Percentiles rank a stretch among this genome's conserved stretches.
phyloP scores from a whole-genome alignment of 2,113 vertebrate genomes.

The Thunnus thynnus region DNA sequence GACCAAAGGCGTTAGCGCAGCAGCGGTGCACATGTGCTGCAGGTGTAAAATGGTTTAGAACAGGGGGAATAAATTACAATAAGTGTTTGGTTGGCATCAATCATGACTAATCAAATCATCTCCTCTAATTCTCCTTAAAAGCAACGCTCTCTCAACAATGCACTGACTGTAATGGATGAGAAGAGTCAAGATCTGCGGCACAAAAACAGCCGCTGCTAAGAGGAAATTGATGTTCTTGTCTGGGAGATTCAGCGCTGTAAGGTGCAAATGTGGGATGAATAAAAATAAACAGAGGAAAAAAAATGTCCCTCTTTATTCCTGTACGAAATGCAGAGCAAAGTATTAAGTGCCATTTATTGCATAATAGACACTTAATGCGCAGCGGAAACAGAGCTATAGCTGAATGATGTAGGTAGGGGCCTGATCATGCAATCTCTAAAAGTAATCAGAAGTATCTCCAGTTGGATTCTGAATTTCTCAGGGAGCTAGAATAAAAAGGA shows the following conservation, averaged over 20 bases:
- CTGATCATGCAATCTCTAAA: neutral
- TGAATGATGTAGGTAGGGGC: neutral
- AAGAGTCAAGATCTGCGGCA: conserved; percentile 45
- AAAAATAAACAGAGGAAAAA: conserved; percentile 44
- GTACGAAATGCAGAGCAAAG: conserved; percentile 34
- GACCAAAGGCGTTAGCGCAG: conserved; percentile 17
- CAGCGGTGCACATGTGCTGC: conserved; percentile 28
- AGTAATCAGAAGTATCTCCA: neutral
- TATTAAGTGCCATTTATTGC: conserved; percentile 29
- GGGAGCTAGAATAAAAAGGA: neutral
- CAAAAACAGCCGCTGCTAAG: conserved; percentile 38
- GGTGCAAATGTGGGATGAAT: conserved; percentile 52
- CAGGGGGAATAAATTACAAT: conserved; percentile 53
- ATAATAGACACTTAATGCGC: neutral
- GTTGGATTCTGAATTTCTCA: neutral
- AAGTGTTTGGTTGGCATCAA: conserved; percentile 63
- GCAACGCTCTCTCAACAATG: conserved; percentile 43
- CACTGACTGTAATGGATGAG: conserved; percentile 65
- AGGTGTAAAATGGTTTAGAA: conserved; percentile 56
- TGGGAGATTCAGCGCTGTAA: conserved; percentile 18
- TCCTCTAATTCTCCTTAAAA: conserved; percentile 67
- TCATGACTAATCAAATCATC: conserved; percentile 74
- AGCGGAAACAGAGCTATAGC: neutral
- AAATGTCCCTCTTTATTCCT: neutral
- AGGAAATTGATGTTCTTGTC: conserved; percentile 68